A percentile compares a stretch with the other conserved stretches of the same genome.
These are phyloP conservation scores for Triops cancriformis DNA, from an alignment of 1,140 invertebrate genomes.

Conservation along the genomic window DNA sequence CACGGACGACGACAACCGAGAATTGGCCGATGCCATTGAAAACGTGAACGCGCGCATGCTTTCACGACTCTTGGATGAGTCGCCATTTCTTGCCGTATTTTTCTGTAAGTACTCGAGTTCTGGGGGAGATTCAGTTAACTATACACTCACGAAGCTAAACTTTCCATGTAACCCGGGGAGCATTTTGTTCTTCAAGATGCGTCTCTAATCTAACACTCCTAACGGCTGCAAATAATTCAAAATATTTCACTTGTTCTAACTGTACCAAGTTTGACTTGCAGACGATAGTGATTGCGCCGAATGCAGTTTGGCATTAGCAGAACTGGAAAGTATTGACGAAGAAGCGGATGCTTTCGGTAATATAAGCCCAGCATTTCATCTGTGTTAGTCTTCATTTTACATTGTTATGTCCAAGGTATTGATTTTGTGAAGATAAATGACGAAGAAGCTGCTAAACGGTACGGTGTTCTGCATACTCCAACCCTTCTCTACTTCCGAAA, in stretches of 20 bases:
- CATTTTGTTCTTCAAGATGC: neutral
- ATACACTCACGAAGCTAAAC: neutral
- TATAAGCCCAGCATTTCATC: constrained; percentile 17
- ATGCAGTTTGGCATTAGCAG: constrained; percentile 77
- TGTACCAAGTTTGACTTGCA: constrained; percentile 38
- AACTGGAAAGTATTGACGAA: constrained; percentile 84
- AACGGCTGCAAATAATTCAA: neutral
- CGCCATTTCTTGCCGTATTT: constrained; percentile 79
- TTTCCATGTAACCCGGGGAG: neutral
- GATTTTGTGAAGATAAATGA: constrained; percentile 92
- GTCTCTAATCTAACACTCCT: neutral
- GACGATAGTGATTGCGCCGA: constrained; percentile 79
- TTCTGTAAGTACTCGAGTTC: constrained; percentile 63
- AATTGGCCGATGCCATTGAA: constrained; percentile 88
- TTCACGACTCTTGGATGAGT: constrained; percentile 74
- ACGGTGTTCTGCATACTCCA: constrained; percentile 57
- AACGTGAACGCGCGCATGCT: constrained; percentile 79
- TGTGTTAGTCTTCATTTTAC: constrained; percentile 18
- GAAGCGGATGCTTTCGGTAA: constrained; percentile 80
- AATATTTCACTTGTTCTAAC: constrained; percentile 21
- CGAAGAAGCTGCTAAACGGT: constrained; percentile 67
- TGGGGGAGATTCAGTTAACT: neutral
- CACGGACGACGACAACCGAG: constrained; percentile 85
- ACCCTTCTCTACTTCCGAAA: constrained; percentile 84
- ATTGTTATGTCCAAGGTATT: constrained; percentile 47